Base-by-base conservation (phyloP, 2,797 vertebrate species). In the Ispidina lecontei region DNA sequence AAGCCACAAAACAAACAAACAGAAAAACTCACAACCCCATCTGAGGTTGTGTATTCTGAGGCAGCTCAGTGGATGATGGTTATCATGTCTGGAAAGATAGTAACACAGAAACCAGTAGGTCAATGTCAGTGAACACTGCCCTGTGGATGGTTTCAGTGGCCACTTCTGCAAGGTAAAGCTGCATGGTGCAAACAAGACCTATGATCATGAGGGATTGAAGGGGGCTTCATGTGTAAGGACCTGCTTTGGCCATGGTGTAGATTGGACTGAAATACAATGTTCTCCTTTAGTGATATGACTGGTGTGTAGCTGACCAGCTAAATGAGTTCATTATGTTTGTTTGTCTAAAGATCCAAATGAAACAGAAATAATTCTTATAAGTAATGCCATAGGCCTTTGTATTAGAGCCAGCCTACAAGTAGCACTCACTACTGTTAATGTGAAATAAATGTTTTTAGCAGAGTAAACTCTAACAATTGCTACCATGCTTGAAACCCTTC, bases 391-490 rank as follows among this genome's bases (percentile, higher is more conserved):
- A 26, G 20, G 19, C 4, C 19, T 43, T 82, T 67, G 10, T 63
- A 26, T 56, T 59, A 63, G 43, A 52, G 56, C 41, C 41, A 86
- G 10, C 11, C 88, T 60, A 21, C 52, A 67, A 68, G 43, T 41
- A 86, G 12, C 55, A 44, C 20, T 69, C 17, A 20, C 6, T 75
- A 17, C 47, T 90, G 67, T 6, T 59, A 44, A 72, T 46, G 47
- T 62, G 51, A 74, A 72, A 43, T 55, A 78, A 90, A 90, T 25
- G 64, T 76, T 91, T 91, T 89, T 76, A 93, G 52, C 49, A 84
- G 74, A 75, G 49, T 79, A 90, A 79, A 68, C 29, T 74, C n/a
- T 72, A 62, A 25, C 8, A 80, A n/a, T 82, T 41, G 15, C 75
- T 95, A 79, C 73, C 63, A 2, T 35, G 37, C 41, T 73, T 93